phyloP scores from a whole-genome alignment of 1,140 invertebrate species.

The Globodera ellingtonae region DNA sequence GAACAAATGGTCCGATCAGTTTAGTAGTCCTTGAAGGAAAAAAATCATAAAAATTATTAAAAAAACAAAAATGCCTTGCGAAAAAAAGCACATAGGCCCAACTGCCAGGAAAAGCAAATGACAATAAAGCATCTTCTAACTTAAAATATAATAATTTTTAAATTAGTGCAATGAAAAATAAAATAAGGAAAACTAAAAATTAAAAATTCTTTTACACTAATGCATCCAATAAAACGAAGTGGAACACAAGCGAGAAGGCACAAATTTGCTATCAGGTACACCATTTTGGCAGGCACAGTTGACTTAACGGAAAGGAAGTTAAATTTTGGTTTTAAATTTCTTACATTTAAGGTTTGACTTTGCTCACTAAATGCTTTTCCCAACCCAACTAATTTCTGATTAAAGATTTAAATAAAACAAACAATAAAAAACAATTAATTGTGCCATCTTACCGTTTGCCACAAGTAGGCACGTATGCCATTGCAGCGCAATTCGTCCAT shows the following conservation, averaged over 20 bases:
- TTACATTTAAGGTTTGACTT: too few relatives aligned
- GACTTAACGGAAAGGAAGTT: slow-evolving; percentile 72
- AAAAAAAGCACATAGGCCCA: slow-evolving; percentile 99
- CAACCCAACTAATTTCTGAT: too few relatives aligned
- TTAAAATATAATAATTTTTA: slow-evolving; percentile 66
- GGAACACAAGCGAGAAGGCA: slow-evolving; percentile 89
- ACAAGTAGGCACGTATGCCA: slow-evolving; percentile 83
- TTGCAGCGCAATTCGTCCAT: slow-evolving; percentile 90
- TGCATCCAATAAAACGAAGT: slow-evolving; percentile 75
- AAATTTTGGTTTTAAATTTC: too few relatives aligned
- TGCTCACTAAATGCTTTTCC: too few relatives aligned
- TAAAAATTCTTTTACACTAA: not conserved
- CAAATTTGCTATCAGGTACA: slow-evolving; percentile 88
- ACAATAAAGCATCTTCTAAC: slow-evolving; percentile 85
- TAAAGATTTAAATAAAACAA: too few relatives aligned
- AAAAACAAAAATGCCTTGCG: slow-evolving; percentile 77
- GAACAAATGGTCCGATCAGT: slow-evolving; percentile 92
- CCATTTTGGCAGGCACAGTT: slow-evolving; percentile 87
- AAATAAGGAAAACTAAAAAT: too few relatives aligned
- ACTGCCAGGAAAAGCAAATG: slow-evolving; percentile 86
- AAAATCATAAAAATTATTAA: slow-evolving; percentile 8
- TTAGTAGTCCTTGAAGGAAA: slow-evolving; percentile 78
- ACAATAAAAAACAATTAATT: too few relatives aligned
- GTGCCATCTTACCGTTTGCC: slow-evolving; percentile 77
- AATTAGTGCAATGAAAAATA: too few relatives aligned